Percentiles rank a stretch among this genome's conserved stretches.
Conservation (phyloP, 2,888 invertebrate species). For the Eupithecia exiguata region DNA sequence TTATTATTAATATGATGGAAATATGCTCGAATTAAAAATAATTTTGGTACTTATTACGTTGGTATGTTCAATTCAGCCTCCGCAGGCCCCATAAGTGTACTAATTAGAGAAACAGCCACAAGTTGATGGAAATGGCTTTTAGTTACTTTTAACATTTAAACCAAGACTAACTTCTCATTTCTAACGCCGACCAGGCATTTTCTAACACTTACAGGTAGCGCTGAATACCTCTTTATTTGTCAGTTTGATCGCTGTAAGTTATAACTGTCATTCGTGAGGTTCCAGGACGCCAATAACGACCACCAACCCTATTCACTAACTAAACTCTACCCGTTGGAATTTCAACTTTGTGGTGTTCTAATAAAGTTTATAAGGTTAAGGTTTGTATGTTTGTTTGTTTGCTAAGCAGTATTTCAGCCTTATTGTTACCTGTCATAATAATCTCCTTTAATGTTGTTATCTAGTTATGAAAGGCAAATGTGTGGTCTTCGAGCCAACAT, state of each 20-base stretch:
- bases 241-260: slow-evolving; percentile 65
- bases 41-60: too few species aligned
- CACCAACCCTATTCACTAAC: not conserved
- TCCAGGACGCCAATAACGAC: slow-evolving; percentile 50
- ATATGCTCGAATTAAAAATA: too few species aligned
- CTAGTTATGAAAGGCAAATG: slow-evolving; percentile 47
- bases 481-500: slow-evolving; percentile 47
- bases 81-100: too few species aligned
- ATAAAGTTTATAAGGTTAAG: slow-evolving; percentile 20
- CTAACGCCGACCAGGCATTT: not conserved
- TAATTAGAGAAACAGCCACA: not conserved
- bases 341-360: slow-evolving; percentile 5
- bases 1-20: too few species aligned
- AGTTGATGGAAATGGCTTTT: not conserved
- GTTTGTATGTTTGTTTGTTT: slow-evolving; percentile 22
- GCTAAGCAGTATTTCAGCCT: slow-evolving; percentile 57
- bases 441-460: slow-evolving; percentile 57
- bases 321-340: not conserved
- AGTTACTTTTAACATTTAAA: not conserved
- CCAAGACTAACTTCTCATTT: slow-evolving; percentile 1
- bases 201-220: slow-evolving; percentile 57
- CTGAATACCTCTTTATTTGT: slow-evolving; percentile 65
- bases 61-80: too few species aligned
- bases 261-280: slow-evolving; percentile 63
- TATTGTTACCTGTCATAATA: slow-evolving; percentile 64